Percentiles rank a stretch among this genome's conserved stretches.
Evolutionary conservation across 2,888 invertebrate species (phyloP).

Genomic region (Linnaemya tessellans): DNA sequence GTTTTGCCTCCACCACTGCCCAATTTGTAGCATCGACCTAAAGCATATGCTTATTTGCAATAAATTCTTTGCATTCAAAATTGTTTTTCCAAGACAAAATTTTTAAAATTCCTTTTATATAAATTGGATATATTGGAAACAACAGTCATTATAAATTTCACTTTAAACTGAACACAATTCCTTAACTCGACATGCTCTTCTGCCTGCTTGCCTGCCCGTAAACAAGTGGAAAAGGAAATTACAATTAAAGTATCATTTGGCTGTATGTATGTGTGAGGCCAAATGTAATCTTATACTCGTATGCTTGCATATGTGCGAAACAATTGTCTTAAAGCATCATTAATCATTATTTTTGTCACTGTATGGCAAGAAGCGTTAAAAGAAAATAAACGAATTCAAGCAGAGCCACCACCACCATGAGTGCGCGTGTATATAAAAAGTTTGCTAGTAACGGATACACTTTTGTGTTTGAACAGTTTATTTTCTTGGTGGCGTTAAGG

Average conservation of each 20-base stretch:
- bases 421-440: neutral
- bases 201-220: neutral
- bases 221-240: constrained; percentile 49
- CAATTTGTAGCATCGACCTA: too few relatives aligned
- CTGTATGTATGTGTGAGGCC: neutral
- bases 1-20: too few relatives aligned
- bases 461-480: constrained; percentile 20
- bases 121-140: neutral
- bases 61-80: too few relatives aligned
- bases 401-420: neutral
- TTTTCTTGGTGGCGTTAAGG: neutral
- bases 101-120: too few relatives aligned
- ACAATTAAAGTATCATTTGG: constrained; percentile 25
- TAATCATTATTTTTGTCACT: constrained; percentile 63
- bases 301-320: neutral
- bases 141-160: neutral
- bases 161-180: neutral
- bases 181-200: neutral
- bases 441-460: neutral
- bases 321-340: constrained; percentile 57
- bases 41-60: too few relatives aligned
- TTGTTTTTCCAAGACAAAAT: too few relatives aligned
- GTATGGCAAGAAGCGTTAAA: constrained; percentile 8
- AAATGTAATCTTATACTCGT: neutral
- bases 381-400: neutral